phyloP scores from a whole-genome alignment of 1,140 invertebrate species.

The Scaptodrosophila lebanonensis region DNA sequence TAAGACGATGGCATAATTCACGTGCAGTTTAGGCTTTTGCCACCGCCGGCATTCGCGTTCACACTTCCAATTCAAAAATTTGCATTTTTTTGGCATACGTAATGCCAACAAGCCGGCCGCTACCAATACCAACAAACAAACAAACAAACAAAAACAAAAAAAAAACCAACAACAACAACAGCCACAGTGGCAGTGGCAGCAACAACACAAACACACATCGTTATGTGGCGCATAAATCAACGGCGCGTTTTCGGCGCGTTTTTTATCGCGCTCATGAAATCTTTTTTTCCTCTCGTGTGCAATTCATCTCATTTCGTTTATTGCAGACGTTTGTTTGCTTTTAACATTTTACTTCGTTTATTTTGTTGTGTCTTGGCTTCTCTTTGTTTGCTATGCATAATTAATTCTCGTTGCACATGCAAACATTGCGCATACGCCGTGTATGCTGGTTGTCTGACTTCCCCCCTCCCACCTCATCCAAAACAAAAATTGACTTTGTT shows the following conservation, averaged over 20 bases:
- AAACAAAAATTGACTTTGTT: too few species aligned
- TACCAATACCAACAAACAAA: neutral
- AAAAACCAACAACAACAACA: neutral
- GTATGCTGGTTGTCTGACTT: too few species aligned
- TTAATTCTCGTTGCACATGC: slow-evolving; percentile 68
- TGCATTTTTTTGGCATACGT: slow-evolving; percentile 73
- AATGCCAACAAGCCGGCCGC: slow-evolving; percentile 39
- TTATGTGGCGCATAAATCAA: slow-evolving; percentile 63
- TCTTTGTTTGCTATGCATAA: slow-evolving; percentile 58
- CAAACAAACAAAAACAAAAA: slow-evolving; percentile 2
- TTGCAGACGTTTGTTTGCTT: too few species aligned
- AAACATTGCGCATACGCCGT: slow-evolving; percentile 56
- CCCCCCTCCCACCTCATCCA: too few species aligned
- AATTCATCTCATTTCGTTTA: slow-evolving; percentile 54
- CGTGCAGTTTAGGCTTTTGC: slow-evolving; percentile 22
- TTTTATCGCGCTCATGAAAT: slow-evolving; percentile 56
- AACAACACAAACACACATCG: too few species aligned
- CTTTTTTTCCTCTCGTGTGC: slow-evolving; percentile 53
- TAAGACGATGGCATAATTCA: slow-evolving; percentile 12
- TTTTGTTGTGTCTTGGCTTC: slow-evolving; percentile 14
- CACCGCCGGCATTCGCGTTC: slow-evolving; percentile 71
- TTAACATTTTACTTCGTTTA: too few species aligned
- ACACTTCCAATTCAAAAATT: slow-evolving; percentile 69
- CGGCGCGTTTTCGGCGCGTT: slow-evolving; percentile 45
- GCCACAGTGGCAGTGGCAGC: slow-evolving; percentile 8